Evolutionary conservation across 2,113 vertebrate genomes (phyloP), one percentile per base, ranked within the genome.

Genomic region (Notarius quadriscutis): DNA sequence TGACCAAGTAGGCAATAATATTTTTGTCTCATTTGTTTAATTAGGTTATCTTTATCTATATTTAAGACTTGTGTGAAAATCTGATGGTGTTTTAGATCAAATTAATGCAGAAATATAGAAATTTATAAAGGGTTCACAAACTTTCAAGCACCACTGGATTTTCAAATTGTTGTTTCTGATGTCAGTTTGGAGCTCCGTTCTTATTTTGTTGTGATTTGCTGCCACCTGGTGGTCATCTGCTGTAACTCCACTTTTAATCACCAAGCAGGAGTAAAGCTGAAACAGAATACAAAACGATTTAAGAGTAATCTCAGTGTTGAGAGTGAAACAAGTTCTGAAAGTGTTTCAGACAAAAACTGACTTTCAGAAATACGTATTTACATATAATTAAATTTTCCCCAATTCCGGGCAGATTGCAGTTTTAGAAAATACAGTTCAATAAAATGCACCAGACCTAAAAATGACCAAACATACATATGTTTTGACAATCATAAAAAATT

Each of bases 151-250:
- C 41, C 41, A 41, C 41, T 41, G 41, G 41, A 41, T 41, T 41
- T 41, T 41, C 41, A 41, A 41, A 41, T 41, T 41, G 41, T 41
- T 41, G 41, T 41, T 41, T 41, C 41, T 41, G 41, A 41, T 41
- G 41, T 41, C 41, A 41, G 41, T 41, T 74, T 48, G 17, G 17
- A 27, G 30, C 17, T 41, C 30, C 4, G 55, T 25, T n/a, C 1
- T 81, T 50, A 11, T 83, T 50, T 69, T 50, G 58, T 71, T 50
- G 41, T 34, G 27, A 51, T 27, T 74, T 92, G 12, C 75, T 89
- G 88, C 89, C 89, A 90, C 75, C 92, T 93, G 75, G 92, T 84
- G 93, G 83, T 22, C 34, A 85, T 7, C 12, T 6, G 1, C 4
- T 30, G 74, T 55, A 5, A 8, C 27, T 34, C 1, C 11, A 51